phyloP scores from a whole-genome alignment of 2,888 invertebrate species.

The Philonicus albiceps region DNA sequence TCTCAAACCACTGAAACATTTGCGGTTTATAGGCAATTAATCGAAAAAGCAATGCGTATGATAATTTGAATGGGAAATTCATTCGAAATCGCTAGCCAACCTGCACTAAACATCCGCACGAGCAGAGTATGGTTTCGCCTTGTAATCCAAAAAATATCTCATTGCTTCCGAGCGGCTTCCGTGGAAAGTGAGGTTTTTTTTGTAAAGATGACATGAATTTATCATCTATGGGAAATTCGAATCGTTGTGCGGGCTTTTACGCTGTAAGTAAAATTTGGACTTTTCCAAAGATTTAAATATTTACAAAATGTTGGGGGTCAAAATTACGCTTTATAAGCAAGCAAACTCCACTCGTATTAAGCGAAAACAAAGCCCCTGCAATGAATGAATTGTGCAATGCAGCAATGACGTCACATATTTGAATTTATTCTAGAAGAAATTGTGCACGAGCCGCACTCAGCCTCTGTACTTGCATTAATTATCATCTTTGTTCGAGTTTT shows the following conservation, averaged over 20 bases:
- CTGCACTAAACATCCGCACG: not conserved
- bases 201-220: not conserved
- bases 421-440: not conserved
- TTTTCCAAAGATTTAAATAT: not conserved
- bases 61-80: conserved; percentile 32
- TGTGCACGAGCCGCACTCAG: not conserved
- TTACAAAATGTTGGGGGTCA: not conserved
- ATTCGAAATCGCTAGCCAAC: not conserved
- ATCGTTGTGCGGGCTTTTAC: not conserved
- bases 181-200: not conserved
- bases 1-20: not conserved
- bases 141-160: not conserved
- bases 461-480: not conserved
- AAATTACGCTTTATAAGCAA: not conserved
- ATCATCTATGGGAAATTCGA: not conserved
- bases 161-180: not conserved
- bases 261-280: not conserved
- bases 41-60: not conserved
- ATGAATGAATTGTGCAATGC: not conserved
- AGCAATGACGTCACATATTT: not conserved
- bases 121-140: not conserved
- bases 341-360: not conserved
- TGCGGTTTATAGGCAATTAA: not conserved
- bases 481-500: not conserved
- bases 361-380: not conserved